Evolutionary conservation across 1,140 invertebrate genomes (phyloP), one percentile per base, ranked within the genome.

Genomic region (Diuraphis noxia): DNA sequence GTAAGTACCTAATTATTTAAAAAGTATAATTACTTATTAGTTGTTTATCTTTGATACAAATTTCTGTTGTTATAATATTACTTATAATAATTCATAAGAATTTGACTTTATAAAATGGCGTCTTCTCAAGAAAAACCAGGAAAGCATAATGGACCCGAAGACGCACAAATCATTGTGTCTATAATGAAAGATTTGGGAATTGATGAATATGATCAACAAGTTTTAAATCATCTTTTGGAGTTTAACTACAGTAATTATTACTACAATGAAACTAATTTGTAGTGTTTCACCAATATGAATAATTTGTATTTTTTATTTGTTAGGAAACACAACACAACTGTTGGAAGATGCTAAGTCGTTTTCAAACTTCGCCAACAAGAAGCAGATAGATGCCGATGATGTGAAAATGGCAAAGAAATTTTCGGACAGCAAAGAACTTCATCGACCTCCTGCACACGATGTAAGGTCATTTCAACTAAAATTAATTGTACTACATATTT

Each of bases 121-220:
- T 34, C 92, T 34, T 90, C 90, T 9, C 90, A 88, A 63, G 86
- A n/a, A n/a, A n/a, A n/a, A n/a, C n/a, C n/a, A n/a, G n/a, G 88
- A 46, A 96, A 96, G 94, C 96, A 96, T 93, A 94, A n/a, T 97
- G 92, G n/a, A n/a, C 98, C 98, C 0, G 98, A 98, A 94, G 98
- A 99, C 96, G 98, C 97, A 9, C 97, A 98, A 94, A 98, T 99
- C 82, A 98, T 99, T 93, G 96, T 97, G 94, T 97, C 98, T n/a
- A 98, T 99, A 92, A 96, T 99, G 94, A 98, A 98, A 94, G 98
- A 99, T 94, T 96, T 98, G 94, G 98, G 98, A 41, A 96, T 99
- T 40, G 95, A 95, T 6, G 97, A 98, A 91, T 99, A 98, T 93
- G 98, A 99, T 93, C 98, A 98, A 4, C 95, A 97, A 93, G 97